Evolutionary conservation across 2,888 invertebrate genomes (phyloP), one percentile per base, ranked within the genome.

Genomic region (Carterocephalus palaemon): DNA sequence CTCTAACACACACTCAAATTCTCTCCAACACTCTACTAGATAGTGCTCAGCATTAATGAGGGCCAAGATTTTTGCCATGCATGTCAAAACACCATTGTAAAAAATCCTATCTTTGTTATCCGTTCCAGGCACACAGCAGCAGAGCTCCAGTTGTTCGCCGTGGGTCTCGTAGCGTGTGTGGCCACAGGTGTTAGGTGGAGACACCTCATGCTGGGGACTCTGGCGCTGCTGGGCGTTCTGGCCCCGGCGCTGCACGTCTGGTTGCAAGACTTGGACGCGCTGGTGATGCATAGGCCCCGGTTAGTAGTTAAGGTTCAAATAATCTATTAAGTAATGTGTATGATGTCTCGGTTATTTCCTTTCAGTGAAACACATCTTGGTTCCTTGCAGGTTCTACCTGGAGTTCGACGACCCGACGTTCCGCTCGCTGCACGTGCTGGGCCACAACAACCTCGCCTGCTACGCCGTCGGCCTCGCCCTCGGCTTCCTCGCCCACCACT

Each of bases 391-490:
- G 46, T 42, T 50, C 3, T 57, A 56, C 29, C 59, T 62, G 8
- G 54, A 51, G 2, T 50, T 63, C 29, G 51, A 54, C 13, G 45
- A 55, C n/a, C 47, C 24, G 0, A 65, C 67, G 0, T 77, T 70
- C 49, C 57, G 64, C 39, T 40, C 62, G 5, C 32, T 68, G 10
- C 74, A 79, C 55, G 61, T 66, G 20, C 59, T 69, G 2, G 64
- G 66, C 0, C 71, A 78, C 54, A 71, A 69, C 36, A 80, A 79
- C 58, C 29, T 75, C 7, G 28, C 62, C 0, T 52, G 62, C 15
- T 74, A 60, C 47, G 46, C 64, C 4, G 47, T 73, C 4, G 82
- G 81, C 6, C 52, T 78, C 52, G 48, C 54, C 2, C 26, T 59
- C 4, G 79, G 67, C 0, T 62, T 66, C 52, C 31, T 66, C 1